Base-by-base conservation (phyloP, 2,797 vertebrate species). In the Chelonia mydas region DNA sequence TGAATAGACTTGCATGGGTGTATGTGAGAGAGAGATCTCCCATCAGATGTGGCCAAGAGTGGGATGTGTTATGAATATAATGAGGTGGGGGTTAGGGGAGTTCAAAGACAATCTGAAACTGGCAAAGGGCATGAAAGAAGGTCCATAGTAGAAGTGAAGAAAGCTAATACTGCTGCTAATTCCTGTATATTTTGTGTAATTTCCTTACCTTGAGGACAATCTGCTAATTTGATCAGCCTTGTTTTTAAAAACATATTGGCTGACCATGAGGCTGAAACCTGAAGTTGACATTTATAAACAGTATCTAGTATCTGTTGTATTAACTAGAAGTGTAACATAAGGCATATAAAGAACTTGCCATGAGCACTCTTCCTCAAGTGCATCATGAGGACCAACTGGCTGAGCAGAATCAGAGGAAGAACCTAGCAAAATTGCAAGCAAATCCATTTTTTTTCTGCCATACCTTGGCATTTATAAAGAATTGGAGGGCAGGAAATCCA, bases 181-280 rank as follows among this genome's bases (percentile, higher is more conserved):
- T 86, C 88, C 57, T 94, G 12, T 11, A 0, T 77, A 0, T 50
- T 72, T 53, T 83, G 25, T 41, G 57, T 90, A 13, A 19, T 54
- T 95, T 87, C 28, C 28, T 85, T 87, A 72, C 57, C 23, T 10
- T 65, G 76, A 53, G 81, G 88, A 51, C 82, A 92, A 81, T 83
- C 89, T 45, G 3, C 21, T 89, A 77, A 15, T 72, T 84, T 87
- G 81, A 41, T 86, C 53, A 79, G 28, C 45, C 57, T 72, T 76
- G 41, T 19, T 84, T 80, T 86, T 23, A 49, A 47, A 55, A 81
- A 82, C 28, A 41, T 37, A 65, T 9, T 65, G 7, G 10, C 33
- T 51, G 47, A 51, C 50, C 21, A 41, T 7, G 47, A 83, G 57
- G 5, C 10, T 65, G 57, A 16, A 49, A 65, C 19, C 65, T 37